Conservation (phyloP, 2,888 invertebrate genomes). For the Heteromurus nitidus region DNA sequence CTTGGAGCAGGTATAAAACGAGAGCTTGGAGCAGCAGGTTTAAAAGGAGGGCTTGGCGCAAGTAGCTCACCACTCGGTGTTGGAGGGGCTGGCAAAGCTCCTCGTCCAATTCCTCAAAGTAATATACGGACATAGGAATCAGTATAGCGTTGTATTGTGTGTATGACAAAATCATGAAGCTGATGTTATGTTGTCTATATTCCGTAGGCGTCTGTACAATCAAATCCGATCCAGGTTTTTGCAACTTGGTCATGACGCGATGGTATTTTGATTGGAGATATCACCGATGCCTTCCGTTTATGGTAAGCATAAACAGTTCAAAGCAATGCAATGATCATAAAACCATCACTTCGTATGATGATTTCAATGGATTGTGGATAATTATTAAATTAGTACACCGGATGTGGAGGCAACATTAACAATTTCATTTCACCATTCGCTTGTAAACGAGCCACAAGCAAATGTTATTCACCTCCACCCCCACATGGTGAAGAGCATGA, state of each 20-base stretch:
- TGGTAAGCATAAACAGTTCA: conserved; percentile 21
- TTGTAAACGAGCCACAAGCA: conserved; percentile 10
- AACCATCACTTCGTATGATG: neutral
- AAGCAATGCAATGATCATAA: neutral
- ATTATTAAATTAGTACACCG: conserved; percentile 40
- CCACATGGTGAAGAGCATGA: neutral
- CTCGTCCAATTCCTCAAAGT: conserved; percentile 13
- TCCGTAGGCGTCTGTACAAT: conserved; percentile 19
- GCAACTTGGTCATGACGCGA: conserved; percentile 41
- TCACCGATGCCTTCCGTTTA: conserved; percentile 45
- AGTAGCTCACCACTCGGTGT: neutral
- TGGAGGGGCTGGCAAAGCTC: neutral
- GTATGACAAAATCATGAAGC: neutral
- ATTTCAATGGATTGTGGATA: neutral
- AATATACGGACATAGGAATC: neutral
- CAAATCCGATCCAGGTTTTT: conserved; percentile 39
- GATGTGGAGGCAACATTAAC: conserved; percentile 46
- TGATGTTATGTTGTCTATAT: neutral
- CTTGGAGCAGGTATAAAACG: neutral
- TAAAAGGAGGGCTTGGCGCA: neutral
- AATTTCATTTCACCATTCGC: conserved; percentile 15
- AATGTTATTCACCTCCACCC: conserved; percentile 33
- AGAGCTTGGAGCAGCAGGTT: neutral
- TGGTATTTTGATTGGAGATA: conserved; percentile 50
- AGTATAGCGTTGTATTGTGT: neutral